Percentiles rank a stretch among this genome's conserved stretches.
Conservation (phyloP, 2,888 invertebrate species). For the Macrosoma leucophasiata region DNA sequence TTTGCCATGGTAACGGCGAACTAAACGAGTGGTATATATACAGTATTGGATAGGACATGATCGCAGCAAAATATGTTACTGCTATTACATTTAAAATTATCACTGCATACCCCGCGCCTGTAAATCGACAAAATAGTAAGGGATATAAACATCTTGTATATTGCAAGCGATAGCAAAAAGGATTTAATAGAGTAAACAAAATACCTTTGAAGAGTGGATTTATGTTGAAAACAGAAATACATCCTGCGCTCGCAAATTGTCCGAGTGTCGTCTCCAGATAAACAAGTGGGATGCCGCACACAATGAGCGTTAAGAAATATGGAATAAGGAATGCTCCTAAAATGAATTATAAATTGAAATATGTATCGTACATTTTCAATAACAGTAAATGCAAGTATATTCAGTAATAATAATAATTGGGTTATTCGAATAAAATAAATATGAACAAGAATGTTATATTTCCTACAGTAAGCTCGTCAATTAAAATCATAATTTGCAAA, state of each 20-base stretch:
- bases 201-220: slow-evolving; percentile 91
- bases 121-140: slow-evolving; percentile 21
- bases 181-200: too few species aligned
- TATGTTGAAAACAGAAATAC: slow-evolving; percentile 86
- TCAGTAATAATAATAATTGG: too few species aligned
- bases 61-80: slow-evolving; percentile 88
- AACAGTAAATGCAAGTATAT: too few species aligned
- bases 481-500: too few species aligned
- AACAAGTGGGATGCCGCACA: slow-evolving; percentile 91
- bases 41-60: slow-evolving; percentile 89
- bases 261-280: slow-evolving; percentile 91
- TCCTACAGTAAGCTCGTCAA: too few species aligned
- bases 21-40: slow-evolving; percentile 84
- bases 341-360: slow-evolving; percentile 10
- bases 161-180: background rate
- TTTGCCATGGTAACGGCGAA: slow-evolving; percentile 83
- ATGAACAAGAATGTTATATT: too few species aligned
- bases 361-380: background rate
- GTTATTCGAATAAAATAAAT: too few species aligned
- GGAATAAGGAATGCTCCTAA: slow-evolving; percentile 92
- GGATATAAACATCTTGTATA: slow-evolving; percentile 9
- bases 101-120: slow-evolving; percentile 91
- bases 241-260: slow-evolving; percentile 89
- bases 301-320: slow-evolving; percentile 85
- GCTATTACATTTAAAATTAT: slow-evolving; percentile 87